Conservation (phyloP, 2,113 vertebrate genomes). For the Oreochromis tanganicae region DNA sequence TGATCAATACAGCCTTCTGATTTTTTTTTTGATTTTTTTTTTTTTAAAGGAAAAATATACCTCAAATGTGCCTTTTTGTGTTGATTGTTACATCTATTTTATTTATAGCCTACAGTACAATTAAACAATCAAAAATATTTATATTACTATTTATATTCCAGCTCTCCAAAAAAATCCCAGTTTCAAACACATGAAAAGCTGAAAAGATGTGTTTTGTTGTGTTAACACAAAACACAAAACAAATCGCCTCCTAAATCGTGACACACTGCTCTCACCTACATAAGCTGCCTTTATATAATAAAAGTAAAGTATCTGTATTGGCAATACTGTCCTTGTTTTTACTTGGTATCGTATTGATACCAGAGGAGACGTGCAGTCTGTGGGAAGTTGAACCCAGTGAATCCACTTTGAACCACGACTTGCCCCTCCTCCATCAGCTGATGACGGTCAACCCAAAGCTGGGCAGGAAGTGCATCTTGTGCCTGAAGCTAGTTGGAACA, state of each 20-base stretch:
- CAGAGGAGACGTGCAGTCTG: background rate
- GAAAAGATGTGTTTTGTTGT: background rate
- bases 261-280: background rate
- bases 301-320: background rate
- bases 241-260: background rate
- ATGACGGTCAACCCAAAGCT: constrained; percentile 37
- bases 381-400: background rate
- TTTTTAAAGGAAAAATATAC: background rate
- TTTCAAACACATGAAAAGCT: background rate
- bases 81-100: background rate
- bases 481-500: constrained; percentile 17
- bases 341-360: background rate
- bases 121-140: background rate
- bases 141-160: background rate
- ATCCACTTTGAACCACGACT: background rate
- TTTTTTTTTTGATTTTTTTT: fast-evolving
- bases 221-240: background rate
- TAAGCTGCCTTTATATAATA: background rate
- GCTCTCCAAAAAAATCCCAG: background rate
- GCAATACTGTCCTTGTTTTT: background rate
- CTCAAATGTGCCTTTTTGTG: background rate
- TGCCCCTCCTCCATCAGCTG: constrained; percentile 66
- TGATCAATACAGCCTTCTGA: background rate
- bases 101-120: background rate
- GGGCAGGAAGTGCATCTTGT: constrained; percentile 64